These are phyloP conservation scores for Hephaestus fuliginosus DNA, from an alignment of 2,797 vertebrate genomes.

Conservation along the genomic window DNA sequence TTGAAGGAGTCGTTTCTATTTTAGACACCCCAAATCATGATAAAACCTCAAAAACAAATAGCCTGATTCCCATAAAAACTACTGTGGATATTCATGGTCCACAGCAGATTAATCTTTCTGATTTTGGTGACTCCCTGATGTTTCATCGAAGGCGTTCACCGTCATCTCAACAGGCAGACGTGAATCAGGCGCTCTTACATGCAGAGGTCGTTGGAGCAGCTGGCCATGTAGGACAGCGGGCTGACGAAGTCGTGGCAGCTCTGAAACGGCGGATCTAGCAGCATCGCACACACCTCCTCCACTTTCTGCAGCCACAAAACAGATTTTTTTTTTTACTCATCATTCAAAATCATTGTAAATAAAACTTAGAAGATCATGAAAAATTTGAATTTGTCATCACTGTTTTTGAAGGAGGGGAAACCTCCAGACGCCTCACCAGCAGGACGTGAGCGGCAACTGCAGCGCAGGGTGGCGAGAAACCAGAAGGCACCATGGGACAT, in stretches of 20 bases:
- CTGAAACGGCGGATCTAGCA: conserved; percentile 90
- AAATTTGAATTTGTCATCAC: background rate
- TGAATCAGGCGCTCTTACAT: conserved; percentile 85
- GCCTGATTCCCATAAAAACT: background rate
- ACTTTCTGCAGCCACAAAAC: conserved; percentile 84
- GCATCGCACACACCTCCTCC: conserved; percentile 85
- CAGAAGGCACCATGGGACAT: conserved; percentile 74
- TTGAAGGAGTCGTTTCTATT: background rate
- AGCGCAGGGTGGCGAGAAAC: conserved; percentile 89
- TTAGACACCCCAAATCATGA: background rate
- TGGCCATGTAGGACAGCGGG: conserved; percentile 93
- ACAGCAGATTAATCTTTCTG: background rate
- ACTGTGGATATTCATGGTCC: background rate
- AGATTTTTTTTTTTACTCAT: background rate
- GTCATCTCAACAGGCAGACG: background rate
- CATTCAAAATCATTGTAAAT: background rate
- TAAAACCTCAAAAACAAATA: background rate
- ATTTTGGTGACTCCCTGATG: background rate
- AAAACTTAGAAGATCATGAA: background rate
- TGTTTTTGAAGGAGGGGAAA: background rate
- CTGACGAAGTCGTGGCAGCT: conserved; percentile 95
- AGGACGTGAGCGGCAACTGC: conserved; percentile 81
- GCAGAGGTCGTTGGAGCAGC: conserved; percentile 96
- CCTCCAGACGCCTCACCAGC: conserved; percentile 79
- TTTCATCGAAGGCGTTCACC: background rate